phyloP scores from a whole-genome alignment of 2,888 invertebrate genomes.

The Troglohyphantes excavatus region DNA sequence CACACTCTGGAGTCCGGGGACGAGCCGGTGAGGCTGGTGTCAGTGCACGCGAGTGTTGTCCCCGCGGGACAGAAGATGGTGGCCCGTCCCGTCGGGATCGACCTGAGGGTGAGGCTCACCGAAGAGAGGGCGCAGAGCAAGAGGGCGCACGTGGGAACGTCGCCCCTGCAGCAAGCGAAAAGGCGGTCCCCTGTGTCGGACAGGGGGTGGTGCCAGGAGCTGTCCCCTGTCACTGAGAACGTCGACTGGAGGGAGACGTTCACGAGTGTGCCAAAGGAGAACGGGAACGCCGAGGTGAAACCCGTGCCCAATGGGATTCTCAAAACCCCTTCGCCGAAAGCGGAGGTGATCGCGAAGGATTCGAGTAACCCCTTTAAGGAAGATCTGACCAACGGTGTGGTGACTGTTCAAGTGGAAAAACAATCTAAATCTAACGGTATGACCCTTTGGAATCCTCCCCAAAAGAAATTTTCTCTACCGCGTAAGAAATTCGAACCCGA shows the following conservation, averaged over 20 bases:
- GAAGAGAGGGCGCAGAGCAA: slow-evolving; percentile 56
- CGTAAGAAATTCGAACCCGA: slow-evolving; percentile 72
- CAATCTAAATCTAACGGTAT: slow-evolving; percentile 34
- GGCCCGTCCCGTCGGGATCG: slow-evolving; percentile 69
- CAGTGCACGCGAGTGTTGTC: slow-evolving; percentile 74
- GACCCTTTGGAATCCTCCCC: slow-evolving; percentile 20
- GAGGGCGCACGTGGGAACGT: slow-evolving; percentile 56
- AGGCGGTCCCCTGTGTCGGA: slow-evolving; percentile 66
- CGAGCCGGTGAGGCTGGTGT: slow-evolving; percentile 70
- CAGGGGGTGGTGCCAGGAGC: slow-evolving; percentile 68
- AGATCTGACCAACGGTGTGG: not conserved
- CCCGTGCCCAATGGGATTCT: slow-evolving; percentile 67
- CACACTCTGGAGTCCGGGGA: slow-evolving; percentile 51
- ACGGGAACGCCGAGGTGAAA: not conserved
- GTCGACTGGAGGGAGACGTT: slow-evolving; percentile 71
- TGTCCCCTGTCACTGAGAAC: slow-evolving; percentile 74
- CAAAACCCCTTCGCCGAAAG: slow-evolving; percentile 62
- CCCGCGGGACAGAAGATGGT: slow-evolving; percentile 75
- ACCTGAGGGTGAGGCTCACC: slow-evolving; percentile 64
- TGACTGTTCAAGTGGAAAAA: not conserved
- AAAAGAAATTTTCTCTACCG: slow-evolving; percentile 38
- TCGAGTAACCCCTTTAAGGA: slow-evolving; percentile 59
- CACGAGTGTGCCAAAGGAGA: slow-evolving; percentile 21
- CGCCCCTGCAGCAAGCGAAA: slow-evolving; percentile 62
- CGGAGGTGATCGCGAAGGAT: slow-evolving; percentile 23